These are phyloP conservation scores for Heliothis peltigera DNA, from an alignment of 2,888 invertebrate genomes.

Conservation along the genomic window DNA sequence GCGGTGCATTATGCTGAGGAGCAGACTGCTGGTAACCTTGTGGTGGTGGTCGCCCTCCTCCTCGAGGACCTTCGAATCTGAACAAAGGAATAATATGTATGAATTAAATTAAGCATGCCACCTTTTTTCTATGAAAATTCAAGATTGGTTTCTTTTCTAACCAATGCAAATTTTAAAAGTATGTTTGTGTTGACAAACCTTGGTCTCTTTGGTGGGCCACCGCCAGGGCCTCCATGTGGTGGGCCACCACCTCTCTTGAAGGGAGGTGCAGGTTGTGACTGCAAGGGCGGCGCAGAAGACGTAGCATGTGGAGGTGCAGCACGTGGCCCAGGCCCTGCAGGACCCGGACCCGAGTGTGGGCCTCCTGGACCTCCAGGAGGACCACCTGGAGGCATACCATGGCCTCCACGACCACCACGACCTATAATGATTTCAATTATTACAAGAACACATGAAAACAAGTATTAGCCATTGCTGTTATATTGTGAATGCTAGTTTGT, in stretches of 20 bases:
- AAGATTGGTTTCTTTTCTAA: background rate
- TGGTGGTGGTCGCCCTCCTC: constrained; percentile 73
- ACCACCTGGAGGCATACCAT: constrained; percentile 69
- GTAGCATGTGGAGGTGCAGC: constrained; percentile 66
- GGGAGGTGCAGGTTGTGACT: constrained; percentile 70
- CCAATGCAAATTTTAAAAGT: background rate
- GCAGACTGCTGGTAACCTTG: constrained; percentile 76
- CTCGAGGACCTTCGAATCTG: constrained; percentile 83
- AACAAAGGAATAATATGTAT: background rate
- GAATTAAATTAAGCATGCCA: background rate
- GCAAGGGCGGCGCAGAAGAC: constrained; percentile 54
- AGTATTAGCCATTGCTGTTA: too few species aligned
- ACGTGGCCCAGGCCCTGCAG: constrained; percentile 49
- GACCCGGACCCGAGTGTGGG: constrained; percentile 41
- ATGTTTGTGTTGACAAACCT: constrained; percentile 66
- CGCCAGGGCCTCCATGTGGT: constrained; percentile 78
- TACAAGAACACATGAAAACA: background rate
- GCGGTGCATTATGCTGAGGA: constrained; percentile 72
- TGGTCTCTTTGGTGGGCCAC: constrained; percentile 84
- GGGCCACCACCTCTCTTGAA: constrained; percentile 82
- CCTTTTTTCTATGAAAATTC: background rate
- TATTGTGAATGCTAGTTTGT: too few species aligned
- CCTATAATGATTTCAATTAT: constrained; percentile 49
- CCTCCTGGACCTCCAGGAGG: constrained; percentile 40
- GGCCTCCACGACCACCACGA: constrained; percentile 80